phyloP scores from a whole-genome alignment of 92 coral and sea anemone species.

The Epizoanthus illoricatus region DNA sequence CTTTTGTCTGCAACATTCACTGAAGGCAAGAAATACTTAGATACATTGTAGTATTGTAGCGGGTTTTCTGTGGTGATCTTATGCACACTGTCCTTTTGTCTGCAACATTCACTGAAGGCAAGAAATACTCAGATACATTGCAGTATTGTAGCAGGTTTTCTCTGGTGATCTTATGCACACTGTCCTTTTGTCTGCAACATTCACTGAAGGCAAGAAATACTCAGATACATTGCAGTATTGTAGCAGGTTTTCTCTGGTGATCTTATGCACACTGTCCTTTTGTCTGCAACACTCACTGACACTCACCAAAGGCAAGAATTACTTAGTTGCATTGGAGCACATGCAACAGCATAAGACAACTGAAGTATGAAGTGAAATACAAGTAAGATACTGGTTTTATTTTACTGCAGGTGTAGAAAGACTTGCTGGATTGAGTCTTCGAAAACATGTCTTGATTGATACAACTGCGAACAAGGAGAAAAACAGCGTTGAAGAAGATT shows the following conservation, averaged over 20 bases:
- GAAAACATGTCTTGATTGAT: conserved; percentile 71
- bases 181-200: conserved; percentile 32
- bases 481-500: background rate
- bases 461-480: conserved; percentile 54
- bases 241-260: conserved; percentile 44
- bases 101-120: conserved; percentile 79
- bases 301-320: conserved; percentile 64
- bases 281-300: conserved; percentile 68
- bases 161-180: conserved; percentile 4
- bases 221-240: conserved; percentile 42
- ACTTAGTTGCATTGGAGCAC: conserved; percentile 16
- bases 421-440: conserved; percentile 71
- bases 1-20: conserved; percentile 88
- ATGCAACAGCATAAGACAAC: too few relatives aligned
- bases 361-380: too few relatives aligned
- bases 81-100: too few relatives aligned
- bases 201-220: conserved; percentile 66
- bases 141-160: conserved; percentile 57
- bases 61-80: conserved; percentile 31
- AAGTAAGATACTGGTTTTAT: background rate
- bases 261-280: background rate
- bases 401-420: conserved; percentile 72
- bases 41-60: conserved; percentile 69
- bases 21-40: too few relatives aligned
- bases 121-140: background rate